Conservation (phyloP, 2,113 vertebrate genomes). For the Sula dactylatra region DNA sequence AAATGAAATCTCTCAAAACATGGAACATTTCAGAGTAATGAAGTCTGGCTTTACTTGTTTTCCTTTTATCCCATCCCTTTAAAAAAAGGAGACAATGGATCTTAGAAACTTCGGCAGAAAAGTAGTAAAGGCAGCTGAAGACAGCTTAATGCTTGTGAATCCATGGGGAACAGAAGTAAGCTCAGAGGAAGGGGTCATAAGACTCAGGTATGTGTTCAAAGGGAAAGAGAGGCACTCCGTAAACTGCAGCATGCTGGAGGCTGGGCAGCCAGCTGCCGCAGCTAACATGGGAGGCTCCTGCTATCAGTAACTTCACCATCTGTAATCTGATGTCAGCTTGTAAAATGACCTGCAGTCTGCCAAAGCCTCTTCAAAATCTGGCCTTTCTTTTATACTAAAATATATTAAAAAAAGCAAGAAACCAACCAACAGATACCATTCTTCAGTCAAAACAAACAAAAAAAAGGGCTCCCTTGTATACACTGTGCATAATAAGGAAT, state of each 20-base stretch:
- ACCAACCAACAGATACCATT: neutral
- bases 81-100: neutral
- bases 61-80: neutral
- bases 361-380: neutral
- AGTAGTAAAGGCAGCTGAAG: neutral
- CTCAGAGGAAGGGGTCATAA: neutral
- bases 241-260: neutral
- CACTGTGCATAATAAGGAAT: neutral
- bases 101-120: neutral
- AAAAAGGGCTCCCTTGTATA: neutral
- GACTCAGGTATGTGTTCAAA: neutral
- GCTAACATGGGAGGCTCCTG: neutral
- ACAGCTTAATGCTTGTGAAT: neutral
- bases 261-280: neutral
- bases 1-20: neutral
- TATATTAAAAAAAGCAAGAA: neutral
- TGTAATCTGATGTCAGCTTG: neutral
- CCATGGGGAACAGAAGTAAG: neutral
- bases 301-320: neutral
- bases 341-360: neutral
- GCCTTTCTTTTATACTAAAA: neutral
- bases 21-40: neutral
- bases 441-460: neutral
- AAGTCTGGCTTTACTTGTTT: neutral
- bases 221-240: neutral